These are phyloP conservation scores for Nannoperca australis DNA, from an alignment of 2,797 vertebrate genomes.

Conservation along the genomic window DNA sequence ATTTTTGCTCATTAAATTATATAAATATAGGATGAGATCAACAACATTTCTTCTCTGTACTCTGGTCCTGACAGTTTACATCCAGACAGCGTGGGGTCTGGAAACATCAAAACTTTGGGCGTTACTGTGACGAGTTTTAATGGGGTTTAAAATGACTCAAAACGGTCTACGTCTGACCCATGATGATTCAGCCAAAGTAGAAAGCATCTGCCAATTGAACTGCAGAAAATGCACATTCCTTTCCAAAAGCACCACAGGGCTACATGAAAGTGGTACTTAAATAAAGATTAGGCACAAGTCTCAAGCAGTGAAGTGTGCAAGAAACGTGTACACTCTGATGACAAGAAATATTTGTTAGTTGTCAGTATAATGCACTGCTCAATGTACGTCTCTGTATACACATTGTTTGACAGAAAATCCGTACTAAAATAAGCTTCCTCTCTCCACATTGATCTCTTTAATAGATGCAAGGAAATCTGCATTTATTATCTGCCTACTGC, in stretches of 20 bases:
- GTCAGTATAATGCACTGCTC: neutral
- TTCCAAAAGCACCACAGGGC: slow-evolving; percentile 31
- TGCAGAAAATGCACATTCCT: slow-evolving; percentile 25
- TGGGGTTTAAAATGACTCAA: slow-evolving; percentile 24
- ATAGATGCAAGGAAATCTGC: slow-evolving; percentile 13
- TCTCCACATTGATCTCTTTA: slow-evolving; percentile 13
- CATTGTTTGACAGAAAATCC: slow-evolving; percentile 8
- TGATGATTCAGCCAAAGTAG: slow-evolving; percentile 23
- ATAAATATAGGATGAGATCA: slow-evolving; percentile 55
- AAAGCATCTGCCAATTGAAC: slow-evolving; percentile 28
- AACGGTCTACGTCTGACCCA: neutral
- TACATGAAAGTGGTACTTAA: slow-evolving; percentile 42
- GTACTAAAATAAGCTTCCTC: neutral
- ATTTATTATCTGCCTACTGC: slow-evolving; percentile 20
- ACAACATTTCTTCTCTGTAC: slow-evolving; percentile 20
- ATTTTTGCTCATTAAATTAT: slow-evolving; percentile 64
- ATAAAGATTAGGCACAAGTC: slow-evolving; percentile 41
- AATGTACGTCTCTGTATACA: neutral
- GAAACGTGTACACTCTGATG: slow-evolving; percentile 3
- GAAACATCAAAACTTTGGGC: slow-evolving; percentile 4
- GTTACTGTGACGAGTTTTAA: slow-evolving; percentile 21
- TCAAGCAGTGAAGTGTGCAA: slow-evolving; percentile 18
- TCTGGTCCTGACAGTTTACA: slow-evolving; percentile 30
- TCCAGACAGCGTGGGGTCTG: neutral
- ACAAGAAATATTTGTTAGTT: slow-evolving; percentile 8